These are phyloP conservation scores for Protobothrops mucrosquamatus DNA, from an alignment of 2,113 vertebrate genomes.

Conservation along the genomic window DNA sequence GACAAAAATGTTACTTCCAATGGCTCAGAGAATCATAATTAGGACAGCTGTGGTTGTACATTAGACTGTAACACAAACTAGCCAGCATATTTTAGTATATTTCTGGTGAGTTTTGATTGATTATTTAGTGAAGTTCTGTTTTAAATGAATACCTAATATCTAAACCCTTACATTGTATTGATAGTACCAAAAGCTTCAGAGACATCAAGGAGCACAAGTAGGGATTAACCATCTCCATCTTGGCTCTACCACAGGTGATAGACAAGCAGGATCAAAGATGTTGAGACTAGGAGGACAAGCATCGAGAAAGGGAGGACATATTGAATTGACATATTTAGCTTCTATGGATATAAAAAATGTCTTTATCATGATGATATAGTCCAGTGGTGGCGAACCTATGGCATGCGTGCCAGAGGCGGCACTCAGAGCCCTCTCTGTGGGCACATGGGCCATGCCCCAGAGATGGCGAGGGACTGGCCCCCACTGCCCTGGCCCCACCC, in stretches of 20 bases:
- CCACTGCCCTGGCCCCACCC: too few relatives aligned
- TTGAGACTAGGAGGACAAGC: background rate
- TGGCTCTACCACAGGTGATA: background rate
- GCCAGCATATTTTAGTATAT: background rate
- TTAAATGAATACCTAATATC: background rate
- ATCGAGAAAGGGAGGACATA: background rate
- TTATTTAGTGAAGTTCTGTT: background rate
- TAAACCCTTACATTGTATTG: background rate
- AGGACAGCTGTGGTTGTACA: background rate
- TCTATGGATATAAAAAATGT: background rate
- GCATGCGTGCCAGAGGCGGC: too few relatives aligned
- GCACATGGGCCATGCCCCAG: too few relatives aligned
- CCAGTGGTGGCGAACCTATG: too few relatives aligned
- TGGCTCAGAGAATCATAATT: background rate
- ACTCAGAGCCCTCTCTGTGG: too few relatives aligned
- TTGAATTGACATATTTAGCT: background rate
- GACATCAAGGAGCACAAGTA: background rate
- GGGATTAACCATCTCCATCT: background rate
- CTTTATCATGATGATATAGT: background rate
- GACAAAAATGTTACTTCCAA: background rate
- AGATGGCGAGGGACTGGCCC: too few relatives aligned
- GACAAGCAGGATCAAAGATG: background rate
- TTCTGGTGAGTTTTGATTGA: background rate
- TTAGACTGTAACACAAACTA: background rate
- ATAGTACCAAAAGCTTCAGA: background rate